A percentile compares a stretch with the other conserved stretches of the same genome.
Evolutionary conservation across 2,797 vertebrate genomes (phyloP).

Genomic region (Lithobates pipiens): DNA sequence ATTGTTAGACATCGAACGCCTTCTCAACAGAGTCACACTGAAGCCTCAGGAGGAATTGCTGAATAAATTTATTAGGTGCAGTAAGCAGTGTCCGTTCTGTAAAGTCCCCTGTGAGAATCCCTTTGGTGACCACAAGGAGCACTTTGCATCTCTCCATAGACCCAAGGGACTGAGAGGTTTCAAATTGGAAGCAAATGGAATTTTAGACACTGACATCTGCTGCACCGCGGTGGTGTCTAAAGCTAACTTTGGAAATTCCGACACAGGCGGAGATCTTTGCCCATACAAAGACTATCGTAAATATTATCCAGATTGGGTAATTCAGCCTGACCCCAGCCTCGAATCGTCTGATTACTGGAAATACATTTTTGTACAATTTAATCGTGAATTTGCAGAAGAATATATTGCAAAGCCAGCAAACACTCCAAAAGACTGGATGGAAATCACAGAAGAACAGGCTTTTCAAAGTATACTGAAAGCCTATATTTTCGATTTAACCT

Average conservation of each 20-base stretch:
- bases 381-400: constrained; percentile 63
- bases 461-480: constrained; percentile 62
- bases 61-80: constrained; percentile 5
- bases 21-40: not conserved
- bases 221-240: constrained; percentile 49
- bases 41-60: constrained; percentile 34
- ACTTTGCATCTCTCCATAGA: constrained; percentile 28
- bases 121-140: not conserved
- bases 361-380: constrained; percentile 71
- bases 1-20: not conserved
- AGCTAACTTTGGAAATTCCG: rapidly evolving
- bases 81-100: constrained; percentile 57
- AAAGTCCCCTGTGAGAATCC: constrained; percentile 47
- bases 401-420: constrained; percentile 61
- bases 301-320: constrained; percentile 70
- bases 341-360: constrained; percentile 62
- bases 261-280: rapidly evolving
- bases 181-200: rapidly evolving
- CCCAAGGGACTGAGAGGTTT: constrained; percentile 1
- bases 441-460: constrained; percentile 61
- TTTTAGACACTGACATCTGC: constrained; percentile 57
- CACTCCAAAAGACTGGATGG: constrained; percentile 70
- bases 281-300: constrained; percentile 69
- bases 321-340: constrained; percentile 68
- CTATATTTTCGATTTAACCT: not conserved